Conservation (phyloP, 2,113 vertebrate species). For the Misgurnus mizolepis region DNA sequence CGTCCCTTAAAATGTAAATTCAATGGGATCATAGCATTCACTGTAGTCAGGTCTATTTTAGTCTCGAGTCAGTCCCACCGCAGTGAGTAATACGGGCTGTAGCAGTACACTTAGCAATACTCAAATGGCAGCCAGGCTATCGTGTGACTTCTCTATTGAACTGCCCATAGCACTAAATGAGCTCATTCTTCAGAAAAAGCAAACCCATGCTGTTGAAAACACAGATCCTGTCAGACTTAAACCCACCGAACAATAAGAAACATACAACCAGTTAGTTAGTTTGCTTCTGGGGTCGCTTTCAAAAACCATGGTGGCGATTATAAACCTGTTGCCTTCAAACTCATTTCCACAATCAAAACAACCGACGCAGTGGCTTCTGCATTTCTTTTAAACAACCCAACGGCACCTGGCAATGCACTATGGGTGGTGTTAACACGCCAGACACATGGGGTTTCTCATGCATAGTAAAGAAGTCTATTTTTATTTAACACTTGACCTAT, state of each 20-base stretch:
- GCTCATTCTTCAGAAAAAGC: constrained; percentile 54
- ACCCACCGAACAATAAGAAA: neutral
- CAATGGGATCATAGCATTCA: neutral
- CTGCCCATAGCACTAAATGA: constrained; percentile 55
- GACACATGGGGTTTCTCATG: neutral
- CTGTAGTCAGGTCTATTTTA: constrained; percentile 31
- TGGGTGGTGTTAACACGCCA: neutral
- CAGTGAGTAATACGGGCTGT: constrained; percentile 35
- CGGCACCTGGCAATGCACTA: neutral
- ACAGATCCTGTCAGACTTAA: neutral
- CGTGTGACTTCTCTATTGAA: constrained; percentile 64
- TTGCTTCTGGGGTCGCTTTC: neutral
- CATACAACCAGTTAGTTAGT: neutral
- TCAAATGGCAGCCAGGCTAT: constrained; percentile 50
- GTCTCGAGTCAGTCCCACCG: constrained; percentile 12
- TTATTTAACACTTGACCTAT: constrained; percentile 30
- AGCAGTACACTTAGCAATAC: constrained; percentile 37
- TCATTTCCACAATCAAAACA: neutral
- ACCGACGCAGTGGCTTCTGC: neutral
- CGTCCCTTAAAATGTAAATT: neutral
- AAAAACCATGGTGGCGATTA: neutral
- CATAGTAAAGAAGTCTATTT: constrained; percentile 11
- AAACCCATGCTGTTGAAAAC: constrained; percentile 7
- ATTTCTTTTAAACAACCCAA: neutral
- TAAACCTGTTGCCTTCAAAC: neutral